Evolutionary conservation across 2,113 vertebrate species (phyloP).

Genomic region (Caretta caretta): DNA sequence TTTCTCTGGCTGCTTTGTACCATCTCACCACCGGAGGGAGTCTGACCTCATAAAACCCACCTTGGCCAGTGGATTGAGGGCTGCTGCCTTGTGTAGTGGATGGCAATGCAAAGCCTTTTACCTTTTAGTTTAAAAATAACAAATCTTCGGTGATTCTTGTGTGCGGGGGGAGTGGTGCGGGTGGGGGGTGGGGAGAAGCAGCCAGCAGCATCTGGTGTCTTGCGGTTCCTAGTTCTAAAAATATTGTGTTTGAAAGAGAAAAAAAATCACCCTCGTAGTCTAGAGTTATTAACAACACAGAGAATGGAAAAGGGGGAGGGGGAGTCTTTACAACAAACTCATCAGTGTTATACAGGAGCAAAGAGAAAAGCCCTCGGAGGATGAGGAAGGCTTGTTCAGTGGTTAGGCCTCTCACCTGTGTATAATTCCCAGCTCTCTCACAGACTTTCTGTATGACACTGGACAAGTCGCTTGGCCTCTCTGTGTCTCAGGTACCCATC

Average conservation of each 20-base stretch:
- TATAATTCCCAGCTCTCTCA: background rate
- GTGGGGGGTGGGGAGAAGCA: background rate
- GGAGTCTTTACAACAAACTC: background rate
- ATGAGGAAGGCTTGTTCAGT: background rate
- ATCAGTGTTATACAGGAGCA: background rate
- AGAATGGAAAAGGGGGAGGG: background rate
- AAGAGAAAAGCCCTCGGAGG: background rate
- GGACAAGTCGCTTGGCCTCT: background rate
- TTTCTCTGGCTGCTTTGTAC: background rate
- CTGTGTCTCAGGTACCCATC: background rate
- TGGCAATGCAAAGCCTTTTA: background rate
- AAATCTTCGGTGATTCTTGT: background rate
- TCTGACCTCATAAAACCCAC: background rate
- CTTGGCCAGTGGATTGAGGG: no score
- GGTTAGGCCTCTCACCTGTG: background rate
- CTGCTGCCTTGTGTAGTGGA: background rate
- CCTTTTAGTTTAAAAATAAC: background rate
- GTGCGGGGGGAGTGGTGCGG: no score
- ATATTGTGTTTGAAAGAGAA: slow-evolving; percentile 42
- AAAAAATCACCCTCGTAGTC: slow-evolving; percentile 4
- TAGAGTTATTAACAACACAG: background rate
- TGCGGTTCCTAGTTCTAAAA: slow-evolving; percentile 67
- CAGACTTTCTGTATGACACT: background rate
- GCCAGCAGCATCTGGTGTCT: slow-evolving; percentile 43
- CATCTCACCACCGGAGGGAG: slow-evolving; percentile 14